These are phyloP conservation scores for Nephrotoma guestfalica DNA, from an alignment of 2,888 invertebrate species.

Conservation along the genomic window DNA sequence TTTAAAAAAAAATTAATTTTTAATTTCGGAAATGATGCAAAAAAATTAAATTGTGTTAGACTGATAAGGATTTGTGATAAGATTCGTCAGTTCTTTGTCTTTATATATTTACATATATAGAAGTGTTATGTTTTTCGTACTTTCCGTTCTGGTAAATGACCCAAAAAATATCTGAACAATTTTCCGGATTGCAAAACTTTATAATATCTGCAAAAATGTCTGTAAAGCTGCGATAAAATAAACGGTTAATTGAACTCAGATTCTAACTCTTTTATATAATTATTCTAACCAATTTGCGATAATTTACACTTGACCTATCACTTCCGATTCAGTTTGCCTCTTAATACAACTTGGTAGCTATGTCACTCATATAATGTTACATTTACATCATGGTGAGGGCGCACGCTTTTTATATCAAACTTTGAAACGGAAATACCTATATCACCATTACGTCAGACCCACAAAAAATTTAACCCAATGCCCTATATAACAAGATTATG, in stretches of 20 bases:
- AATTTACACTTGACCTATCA: too few relatives aligned
- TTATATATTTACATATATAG: background rate
- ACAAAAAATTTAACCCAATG: background rate
- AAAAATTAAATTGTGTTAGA: background rate
- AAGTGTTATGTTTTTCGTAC: background rate
- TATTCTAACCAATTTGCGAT: too few relatives aligned
- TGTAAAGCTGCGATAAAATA: background rate
- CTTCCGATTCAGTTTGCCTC: too few relatives aligned
- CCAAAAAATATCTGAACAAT: background rate
- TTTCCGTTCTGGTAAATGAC: background rate
- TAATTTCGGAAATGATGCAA: slow-evolving; percentile 3
- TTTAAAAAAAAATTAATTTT: background rate
- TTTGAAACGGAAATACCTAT: background rate
- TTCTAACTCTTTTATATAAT: too few relatives aligned
- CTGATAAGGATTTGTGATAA: background rate
- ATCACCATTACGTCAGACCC: background rate
- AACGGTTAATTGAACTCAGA: background rate
- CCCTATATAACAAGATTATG: background rate
- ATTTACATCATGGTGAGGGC: background rate
- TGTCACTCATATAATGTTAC: background rate
- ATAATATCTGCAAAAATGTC: background rate
- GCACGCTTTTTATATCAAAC: too few relatives aligned
- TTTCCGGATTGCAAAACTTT: background rate
- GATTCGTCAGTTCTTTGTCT: background rate
- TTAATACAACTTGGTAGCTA: background rate